These are phyloP conservation scores for Poeciliopsis presidionis DNA, from an alignment of 2,797 vertebrate species.

Conservation along the genomic window DNA sequence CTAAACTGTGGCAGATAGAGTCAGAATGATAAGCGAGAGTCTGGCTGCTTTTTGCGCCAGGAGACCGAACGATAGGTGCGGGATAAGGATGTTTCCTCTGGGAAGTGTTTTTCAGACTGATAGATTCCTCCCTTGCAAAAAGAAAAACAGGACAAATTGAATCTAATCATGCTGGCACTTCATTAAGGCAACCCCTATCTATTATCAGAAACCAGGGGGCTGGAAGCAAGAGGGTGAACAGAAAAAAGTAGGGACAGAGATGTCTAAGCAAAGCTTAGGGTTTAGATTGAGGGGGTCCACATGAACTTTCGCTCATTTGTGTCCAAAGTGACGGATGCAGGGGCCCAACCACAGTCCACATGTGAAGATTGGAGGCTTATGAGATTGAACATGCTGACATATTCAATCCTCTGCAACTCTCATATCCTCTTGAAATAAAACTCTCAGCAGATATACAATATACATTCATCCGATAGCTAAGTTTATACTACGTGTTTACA, in stretches of 20 bases:
- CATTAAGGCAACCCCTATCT: constrained; percentile 63
- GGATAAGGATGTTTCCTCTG: constrained; percentile 62
- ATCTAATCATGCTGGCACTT: constrained; percentile 74
- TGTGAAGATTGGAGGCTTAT: constrained; percentile 29
- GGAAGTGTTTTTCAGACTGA: constrained; percentile 73
- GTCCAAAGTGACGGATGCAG: constrained; percentile 66
- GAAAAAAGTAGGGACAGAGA: constrained; percentile 64
- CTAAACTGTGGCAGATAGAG: constrained; percentile 39
- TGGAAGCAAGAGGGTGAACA: constrained; percentile 37
- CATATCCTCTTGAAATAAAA: constrained; percentile 53
- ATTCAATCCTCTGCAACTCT: constrained; percentile 42
- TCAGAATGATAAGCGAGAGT: constrained; percentile 17
- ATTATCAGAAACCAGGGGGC: constrained; percentile 64
- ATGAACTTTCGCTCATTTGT: constrained; percentile 56
- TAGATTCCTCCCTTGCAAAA: constrained; percentile 42
- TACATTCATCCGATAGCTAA: constrained; percentile 62
- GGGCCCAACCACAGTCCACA: constrained; percentile 69
- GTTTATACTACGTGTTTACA: constrained; percentile 68
- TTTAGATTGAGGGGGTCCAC: constrained; percentile 38
- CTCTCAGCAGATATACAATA: constrained; percentile 65
- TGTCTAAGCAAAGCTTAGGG: constrained; percentile 36
- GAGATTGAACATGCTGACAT: constrained; percentile 68
- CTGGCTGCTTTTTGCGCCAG: constrained; percentile 21
- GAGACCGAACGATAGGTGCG: constrained; percentile 52
- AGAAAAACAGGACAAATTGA: constrained; percentile 61